These are phyloP conservation scores for Apotomis turbidana DNA, from an alignment of 2,888 invertebrate genomes.

Conservation along the genomic window DNA sequence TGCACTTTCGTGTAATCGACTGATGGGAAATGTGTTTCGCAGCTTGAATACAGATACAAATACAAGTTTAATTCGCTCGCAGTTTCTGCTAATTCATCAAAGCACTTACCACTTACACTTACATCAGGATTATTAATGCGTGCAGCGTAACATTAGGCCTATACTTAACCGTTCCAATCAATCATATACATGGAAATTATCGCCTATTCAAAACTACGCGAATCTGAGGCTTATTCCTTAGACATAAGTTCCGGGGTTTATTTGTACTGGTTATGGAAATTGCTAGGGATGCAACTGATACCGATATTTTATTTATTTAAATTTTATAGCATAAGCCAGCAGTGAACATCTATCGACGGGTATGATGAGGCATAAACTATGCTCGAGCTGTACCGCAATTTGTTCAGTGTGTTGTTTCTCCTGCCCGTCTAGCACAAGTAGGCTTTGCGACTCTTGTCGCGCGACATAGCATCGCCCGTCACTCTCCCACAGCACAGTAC, in stretches of 20 bases:
- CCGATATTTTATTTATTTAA: too few relatives aligned
- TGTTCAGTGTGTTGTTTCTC: too few relatives aligned
- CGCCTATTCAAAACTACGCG: slow-evolving; percentile 21
- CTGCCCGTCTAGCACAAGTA: too few relatives aligned
- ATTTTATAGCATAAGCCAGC: too few relatives aligned
- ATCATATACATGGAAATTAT: slow-evolving; percentile 39
- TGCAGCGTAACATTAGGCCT: slow-evolving; percentile 25
- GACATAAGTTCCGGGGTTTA: not conserved
- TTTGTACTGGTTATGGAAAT: slow-evolving; percentile 31
- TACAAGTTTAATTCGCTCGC: not conserved
- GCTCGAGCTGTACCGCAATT: too few relatives aligned
- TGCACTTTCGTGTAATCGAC: not conserved
- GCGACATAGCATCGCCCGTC: too few relatives aligned
- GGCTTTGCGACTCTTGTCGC: too few relatives aligned
- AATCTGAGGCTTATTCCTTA: not conserved
- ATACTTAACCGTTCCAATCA: slow-evolving; percentile 35
- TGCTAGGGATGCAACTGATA: slow-evolving; percentile 3
- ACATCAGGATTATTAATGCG: slow-evolving; percentile 24
- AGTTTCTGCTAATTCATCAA: slow-evolving; percentile 14
- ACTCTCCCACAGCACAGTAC: too few relatives aligned
- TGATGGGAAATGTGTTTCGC: not conserved
- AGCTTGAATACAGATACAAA: not conserved
- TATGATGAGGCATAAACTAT: too few relatives aligned
- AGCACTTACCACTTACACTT: slow-evolving; percentile 12
- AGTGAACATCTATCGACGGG: too few relatives aligned